Percentiles rank a stretch among this genome's conserved stretches.
Evolutionary conservation across 2,888 invertebrate genomes (phyloP).

Genomic region (Ophion ellenae): DNA sequence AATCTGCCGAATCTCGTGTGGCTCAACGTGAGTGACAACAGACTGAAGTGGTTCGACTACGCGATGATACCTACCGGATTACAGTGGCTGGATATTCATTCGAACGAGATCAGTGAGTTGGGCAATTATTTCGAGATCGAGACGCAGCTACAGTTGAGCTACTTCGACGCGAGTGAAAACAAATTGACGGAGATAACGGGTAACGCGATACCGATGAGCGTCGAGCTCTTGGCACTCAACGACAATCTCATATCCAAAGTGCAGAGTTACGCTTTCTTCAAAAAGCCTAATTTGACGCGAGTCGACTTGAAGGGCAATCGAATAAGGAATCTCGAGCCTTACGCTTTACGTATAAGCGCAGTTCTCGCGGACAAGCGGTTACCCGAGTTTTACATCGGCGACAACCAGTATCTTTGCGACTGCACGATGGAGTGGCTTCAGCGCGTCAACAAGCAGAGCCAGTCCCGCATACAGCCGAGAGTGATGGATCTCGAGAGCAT

Average conservation of each 20-base stretch:
- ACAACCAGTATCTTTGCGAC: conserved; percentile 94
- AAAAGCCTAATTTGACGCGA: conserved; percentile 92
- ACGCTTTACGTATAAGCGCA: conserved; percentile 90
- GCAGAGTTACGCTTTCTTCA: conserved; percentile 94
- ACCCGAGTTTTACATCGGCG: conserved; percentile 93
- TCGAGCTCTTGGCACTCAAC: conserved; percentile 91
- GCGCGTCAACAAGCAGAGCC: conserved; percentile 89
- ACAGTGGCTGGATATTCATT: conserved; percentile 93
- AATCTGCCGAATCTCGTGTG: conserved; percentile 92
- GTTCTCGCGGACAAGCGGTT: conserved; percentile 89
- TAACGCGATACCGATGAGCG: conserved; percentile 92
- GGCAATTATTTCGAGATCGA: conserved; percentile 94
- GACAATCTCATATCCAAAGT: conserved; percentile 93
- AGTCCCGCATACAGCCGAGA: conserved; percentile 91
- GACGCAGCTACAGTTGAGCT: conserved; percentile 90
- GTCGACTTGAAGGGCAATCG: conserved; percentile 93
- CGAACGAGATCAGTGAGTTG: conserved; percentile 92
- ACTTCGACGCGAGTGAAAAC: conserved; percentile 93
- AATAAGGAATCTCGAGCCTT: conserved; percentile 90
- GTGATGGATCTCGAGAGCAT: conserved; percentile 93
- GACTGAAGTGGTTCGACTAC: conserved; percentile 93
- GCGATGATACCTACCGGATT: conserved; percentile 93
- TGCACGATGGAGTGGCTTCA: conserved; percentile 97
- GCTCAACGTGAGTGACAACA: conserved; percentile 94
- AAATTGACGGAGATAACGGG: conserved; percentile 92